Evolutionary conservation across 2,888 invertebrate genomes (phyloP), one percentile per base, ranked within the genome.

Genomic region (Drosophila yooni): DNA sequence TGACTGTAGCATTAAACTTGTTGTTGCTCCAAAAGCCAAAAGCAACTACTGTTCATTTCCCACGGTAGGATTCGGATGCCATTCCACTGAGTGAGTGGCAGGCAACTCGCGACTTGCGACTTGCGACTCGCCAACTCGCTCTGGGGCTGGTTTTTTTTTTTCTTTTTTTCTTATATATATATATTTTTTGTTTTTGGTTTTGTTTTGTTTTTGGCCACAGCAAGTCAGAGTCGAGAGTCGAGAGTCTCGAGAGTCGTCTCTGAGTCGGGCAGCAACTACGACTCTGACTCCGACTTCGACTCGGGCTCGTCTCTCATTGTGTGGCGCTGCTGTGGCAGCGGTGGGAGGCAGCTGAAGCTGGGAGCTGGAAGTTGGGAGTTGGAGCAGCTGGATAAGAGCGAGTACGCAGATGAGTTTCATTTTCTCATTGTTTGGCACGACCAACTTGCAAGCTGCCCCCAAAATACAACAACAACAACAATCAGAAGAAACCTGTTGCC

Each of bases 1-100:
- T 74, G 85, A 69, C 76, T 71, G 79, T 54, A 70, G 74, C 80
- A 82, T 75, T 74, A 83, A 87, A 78, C 79, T 70, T 85, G 87
- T 82, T 88, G 82, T 69, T 76, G 82, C 66, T 86, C 74, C 74
- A 89, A 83, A 86, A 85, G 84, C 70, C 76, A 85, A 80, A 76
- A 89, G 78, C 76, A 78, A 91, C 92, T 92, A 92, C 92, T 92
- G 92, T 92, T 91, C 92, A 92, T 92, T 92, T 92, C 92, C 92
- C 92, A 92, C 92, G 92, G 91, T 92, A 84, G 88, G 83, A 88
- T 88, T 81, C 78, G 88, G 88, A 88, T 87, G 88, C 88, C 88
- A 88, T 89, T 89, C 88, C 88, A 83, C 70, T 82, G 86, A 86
- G 81, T 83, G 85, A 83, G 85, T 79, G 79, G 79, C 83, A 82